A percentile compares a stretch with the other conserved stretches of the same genome.
Evolutionary conservation across 2,113 vertebrate species (phyloP).

Genomic region (Amblyornis subalaris): DNA sequence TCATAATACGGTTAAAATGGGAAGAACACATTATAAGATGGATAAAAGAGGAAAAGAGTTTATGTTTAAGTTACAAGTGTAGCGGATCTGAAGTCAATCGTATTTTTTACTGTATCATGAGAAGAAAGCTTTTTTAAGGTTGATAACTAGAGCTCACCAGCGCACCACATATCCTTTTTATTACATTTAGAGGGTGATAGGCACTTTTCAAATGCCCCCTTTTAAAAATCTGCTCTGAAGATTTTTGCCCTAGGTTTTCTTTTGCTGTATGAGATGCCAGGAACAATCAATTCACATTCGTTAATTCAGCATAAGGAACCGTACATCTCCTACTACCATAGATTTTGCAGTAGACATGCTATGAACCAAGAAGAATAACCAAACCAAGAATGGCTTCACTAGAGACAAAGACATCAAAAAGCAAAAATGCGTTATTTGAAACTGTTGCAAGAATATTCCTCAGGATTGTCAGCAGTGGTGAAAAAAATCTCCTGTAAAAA

Average conservation of each 20-base stretch:
- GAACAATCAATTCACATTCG: neutral
- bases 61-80: neutral
- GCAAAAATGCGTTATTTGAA: neutral
- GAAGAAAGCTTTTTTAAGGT: neutral
- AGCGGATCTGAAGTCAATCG: neutral
- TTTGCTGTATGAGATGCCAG: neutral
- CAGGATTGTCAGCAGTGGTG: neutral
- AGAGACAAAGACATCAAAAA: neutral
- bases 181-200: neutral
- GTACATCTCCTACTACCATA: neutral
- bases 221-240: neutral
- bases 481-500: neutral
- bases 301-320: fast-evolving
- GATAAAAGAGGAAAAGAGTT: neutral
- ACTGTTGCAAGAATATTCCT: neutral
- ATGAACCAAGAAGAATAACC: neutral
- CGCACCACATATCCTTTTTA: neutral
- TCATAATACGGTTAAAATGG: neutral
- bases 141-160: neutral
- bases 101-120: neutral
- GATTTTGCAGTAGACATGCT: neutral
- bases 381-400: neutral
- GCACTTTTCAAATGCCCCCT: neutral
- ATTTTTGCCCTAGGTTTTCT: neutral
- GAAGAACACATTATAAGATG: neutral